Evolutionary conservation across 2,113 vertebrate species (phyloP).

Genomic region (Phyllopteryx taeniolatus): DNA sequence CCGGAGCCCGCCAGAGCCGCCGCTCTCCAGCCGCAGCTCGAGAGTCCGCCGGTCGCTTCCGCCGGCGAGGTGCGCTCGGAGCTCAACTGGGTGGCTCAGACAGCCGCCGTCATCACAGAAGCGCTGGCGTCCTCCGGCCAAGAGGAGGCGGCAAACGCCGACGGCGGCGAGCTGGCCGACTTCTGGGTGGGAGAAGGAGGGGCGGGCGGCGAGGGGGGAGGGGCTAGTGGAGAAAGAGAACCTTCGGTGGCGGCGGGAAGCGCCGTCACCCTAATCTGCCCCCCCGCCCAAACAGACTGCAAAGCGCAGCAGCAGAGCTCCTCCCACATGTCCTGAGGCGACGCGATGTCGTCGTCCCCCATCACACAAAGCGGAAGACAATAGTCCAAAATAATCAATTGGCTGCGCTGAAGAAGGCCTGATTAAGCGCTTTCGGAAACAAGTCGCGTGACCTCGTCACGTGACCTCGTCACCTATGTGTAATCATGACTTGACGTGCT

Average conservation of each 20-base stretch:
- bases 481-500: constrained; percentile 11
- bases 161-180: constrained; percentile 50
- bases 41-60: constrained; percentile 26
- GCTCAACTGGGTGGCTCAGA: constrained; percentile 88
- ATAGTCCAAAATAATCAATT: neutral
- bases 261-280: constrained; percentile 40
- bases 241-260: neutral
- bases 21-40: constrained; percentile 20
- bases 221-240: neutral
- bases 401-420: neutral
- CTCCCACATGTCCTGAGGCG: constrained; percentile 54
- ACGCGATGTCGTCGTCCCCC: constrained; percentile 10
- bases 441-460: too few species aligned
- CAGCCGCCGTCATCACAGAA: constrained; percentile 82
- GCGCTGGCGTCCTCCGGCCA: constrained; percentile 67
- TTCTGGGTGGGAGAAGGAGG: constrained; percentile 38
- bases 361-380: neutral
- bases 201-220: neutral
- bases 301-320: constrained; percentile 26
- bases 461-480: too few species aligned
- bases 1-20: neutral
- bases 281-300: constrained; percentile 47
- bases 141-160: constrained; percentile 40
- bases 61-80: constrained; percentile 54
- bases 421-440: too few species aligned